Conservation (phyloP, 2,113 vertebrate genomes). For the Phocoena sinus region DNA sequence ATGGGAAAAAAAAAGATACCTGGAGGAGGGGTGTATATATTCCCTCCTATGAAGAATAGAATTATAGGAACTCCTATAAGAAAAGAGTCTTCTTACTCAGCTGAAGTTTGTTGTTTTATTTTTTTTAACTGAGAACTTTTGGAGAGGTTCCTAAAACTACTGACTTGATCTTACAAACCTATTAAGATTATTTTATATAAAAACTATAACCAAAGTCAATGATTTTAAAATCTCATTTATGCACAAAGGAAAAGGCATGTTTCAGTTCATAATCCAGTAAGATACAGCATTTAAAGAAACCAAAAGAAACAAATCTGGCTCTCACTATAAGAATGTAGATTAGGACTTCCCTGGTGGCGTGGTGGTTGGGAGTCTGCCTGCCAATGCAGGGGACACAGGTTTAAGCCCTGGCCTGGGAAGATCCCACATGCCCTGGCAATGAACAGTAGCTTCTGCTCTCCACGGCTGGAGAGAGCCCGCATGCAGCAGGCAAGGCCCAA, state of each 20-base stretch:
- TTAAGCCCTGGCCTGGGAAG: too few relatives aligned
- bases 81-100: neutral
- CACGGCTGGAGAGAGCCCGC: too few relatives aligned
- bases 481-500: too few relatives aligned
- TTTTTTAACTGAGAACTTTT: neutral
- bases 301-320: slow-evolving; percentile 9
- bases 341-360: too few relatives aligned
- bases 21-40: neutral
- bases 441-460: too few relatives aligned
- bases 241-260: neutral
- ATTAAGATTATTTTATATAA: neutral
- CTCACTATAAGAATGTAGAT: slow-evolving; percentile 34
- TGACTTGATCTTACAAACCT: neutral
- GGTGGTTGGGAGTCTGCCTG: too few relatives aligned
- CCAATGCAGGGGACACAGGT: too few relatives aligned
- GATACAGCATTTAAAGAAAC: neutral
- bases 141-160: neutral
- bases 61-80: neutral
- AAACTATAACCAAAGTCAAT: neutral
- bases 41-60: neutral
- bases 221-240: neutral
- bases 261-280: slow-evolving; percentile 13
- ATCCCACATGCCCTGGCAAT: too few relatives aligned
- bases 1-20: neutral
- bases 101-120: neutral